Evolutionary conservation across 1,140 invertebrate species (phyloP).

Genomic region (Steinernema khuongi): DNA sequence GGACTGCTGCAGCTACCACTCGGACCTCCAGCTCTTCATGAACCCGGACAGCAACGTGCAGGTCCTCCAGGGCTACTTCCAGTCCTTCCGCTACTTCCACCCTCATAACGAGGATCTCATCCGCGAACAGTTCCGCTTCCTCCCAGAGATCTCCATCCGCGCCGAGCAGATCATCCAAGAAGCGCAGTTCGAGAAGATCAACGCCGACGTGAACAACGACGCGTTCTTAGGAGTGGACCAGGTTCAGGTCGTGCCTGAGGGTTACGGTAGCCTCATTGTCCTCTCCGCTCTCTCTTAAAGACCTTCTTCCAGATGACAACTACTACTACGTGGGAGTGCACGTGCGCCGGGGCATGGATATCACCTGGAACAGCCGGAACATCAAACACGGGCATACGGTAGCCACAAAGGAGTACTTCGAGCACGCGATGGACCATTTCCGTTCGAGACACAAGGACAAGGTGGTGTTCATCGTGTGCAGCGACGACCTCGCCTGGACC

Average conservation of each 20-base stretch:
- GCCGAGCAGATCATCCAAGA: conserved; percentile 15
- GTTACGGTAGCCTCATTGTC: conserved; percentile 16
- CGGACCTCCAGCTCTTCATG: neutral
- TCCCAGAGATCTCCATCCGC: neutral
- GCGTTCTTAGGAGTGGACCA: conserved; percentile 18
- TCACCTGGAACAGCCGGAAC: conserved; percentile 35
- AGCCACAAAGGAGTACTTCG: conserved; percentile 31
- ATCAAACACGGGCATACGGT: conserved; percentile 32
- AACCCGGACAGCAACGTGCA: neutral
- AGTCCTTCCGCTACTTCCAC: conserved; percentile 32
- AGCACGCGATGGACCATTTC: conserved; percentile 26
- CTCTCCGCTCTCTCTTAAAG: conserved; percentile 4
- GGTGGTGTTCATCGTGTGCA: conserved; percentile 32
- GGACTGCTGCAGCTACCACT: conserved; percentile 28
- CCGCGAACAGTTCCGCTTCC: conserved; percentile 28
- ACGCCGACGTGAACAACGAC: neutral
- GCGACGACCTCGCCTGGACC: conserved; percentile 35
- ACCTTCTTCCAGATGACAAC: neutral
- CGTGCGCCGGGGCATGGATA: conserved; percentile 38
- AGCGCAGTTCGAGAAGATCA: conserved; percentile 20
- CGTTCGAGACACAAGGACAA: neutral
- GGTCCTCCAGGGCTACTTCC: conserved; percentile 27
- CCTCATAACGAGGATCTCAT: conserved; percentile 24
- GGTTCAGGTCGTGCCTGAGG: conserved; percentile 20
- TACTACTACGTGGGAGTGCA: conserved; percentile 33